Evolutionary conservation across 2,113 vertebrate species (phyloP).

Genomic region (Pseudorasbora parva): DNA sequence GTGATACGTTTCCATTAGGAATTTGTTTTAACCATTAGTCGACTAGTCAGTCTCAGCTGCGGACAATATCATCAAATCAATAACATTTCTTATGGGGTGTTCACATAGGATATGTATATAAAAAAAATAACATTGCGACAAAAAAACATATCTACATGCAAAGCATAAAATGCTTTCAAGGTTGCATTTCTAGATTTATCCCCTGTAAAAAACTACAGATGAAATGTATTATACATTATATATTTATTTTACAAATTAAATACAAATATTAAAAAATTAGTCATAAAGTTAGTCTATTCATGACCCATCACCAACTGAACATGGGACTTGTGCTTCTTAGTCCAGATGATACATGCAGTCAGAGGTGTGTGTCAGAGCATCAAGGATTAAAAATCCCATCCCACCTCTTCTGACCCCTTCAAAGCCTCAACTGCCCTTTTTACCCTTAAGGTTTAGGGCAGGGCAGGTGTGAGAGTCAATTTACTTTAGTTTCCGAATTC

Average conservation of each 20-base stretch:
- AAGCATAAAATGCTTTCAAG: too few species aligned
- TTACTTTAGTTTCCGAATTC: constrained; percentile 38
- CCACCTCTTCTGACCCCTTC: constrained; percentile 54
- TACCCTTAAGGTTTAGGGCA: constrained; percentile 44
- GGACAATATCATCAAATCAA: too few species aligned
- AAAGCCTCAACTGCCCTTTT: constrained; percentile 43
- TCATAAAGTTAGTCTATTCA: background rate
- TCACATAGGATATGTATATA: background rate
- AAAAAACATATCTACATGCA: too few species aligned
- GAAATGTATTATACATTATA: background rate
- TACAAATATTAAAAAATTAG: background rate
- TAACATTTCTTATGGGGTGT: background rate
- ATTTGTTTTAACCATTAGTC: background rate
- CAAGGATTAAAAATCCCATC: constrained; percentile 57
- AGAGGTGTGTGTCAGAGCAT: constrained; percentile 42
- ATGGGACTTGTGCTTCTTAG: background rate
- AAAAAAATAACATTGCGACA: too few species aligned
- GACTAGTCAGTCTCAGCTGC: background rate
- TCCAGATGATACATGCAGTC: constrained; percentile 2
- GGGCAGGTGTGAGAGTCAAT: constrained; percentile 51
- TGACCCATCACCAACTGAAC: background rate
- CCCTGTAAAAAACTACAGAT: too few species aligned
- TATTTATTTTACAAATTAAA: background rate
- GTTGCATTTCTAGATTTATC: too few species aligned
- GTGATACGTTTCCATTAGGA: background rate